phyloP scores from a whole-genome alignment of 2,888 invertebrate species.

The Trachelus tabidus region DNA sequence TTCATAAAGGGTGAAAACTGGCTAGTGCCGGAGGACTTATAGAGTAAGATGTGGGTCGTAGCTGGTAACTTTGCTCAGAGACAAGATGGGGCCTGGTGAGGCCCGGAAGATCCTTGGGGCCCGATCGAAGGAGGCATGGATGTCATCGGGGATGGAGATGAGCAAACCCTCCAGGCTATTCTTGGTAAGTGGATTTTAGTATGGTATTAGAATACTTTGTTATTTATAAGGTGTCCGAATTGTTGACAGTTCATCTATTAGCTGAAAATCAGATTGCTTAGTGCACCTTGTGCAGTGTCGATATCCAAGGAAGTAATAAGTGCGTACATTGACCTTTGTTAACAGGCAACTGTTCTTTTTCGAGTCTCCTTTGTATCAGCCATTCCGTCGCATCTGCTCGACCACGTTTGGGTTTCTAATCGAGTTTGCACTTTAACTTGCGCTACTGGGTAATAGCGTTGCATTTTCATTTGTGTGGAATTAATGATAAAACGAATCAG shows the following conservation, averaged over 20 bases:
- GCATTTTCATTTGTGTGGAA: neutral
- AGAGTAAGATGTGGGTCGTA: constrained; percentile 30
- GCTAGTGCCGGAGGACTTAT: neutral
- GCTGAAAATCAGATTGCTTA: neutral
- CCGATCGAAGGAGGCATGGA: constrained; percentile 61
- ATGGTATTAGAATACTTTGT: neutral
- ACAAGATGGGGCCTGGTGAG: constrained; percentile 61
- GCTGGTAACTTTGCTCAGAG: constrained; percentile 31
- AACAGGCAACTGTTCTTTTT: neutral
- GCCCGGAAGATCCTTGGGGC: constrained; percentile 53
- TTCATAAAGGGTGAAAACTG: neutral
- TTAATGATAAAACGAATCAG: neutral
- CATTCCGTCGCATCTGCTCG: neutral
- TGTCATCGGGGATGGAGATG: constrained; percentile 64
- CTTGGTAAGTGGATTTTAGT: constrained; percentile 54
- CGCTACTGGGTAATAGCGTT: neutral
- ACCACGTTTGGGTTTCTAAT: neutral
- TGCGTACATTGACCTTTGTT: constrained; percentile 22
- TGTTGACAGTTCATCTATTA: neutral
- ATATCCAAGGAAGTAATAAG: constrained; percentile 18
- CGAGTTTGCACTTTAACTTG: neutral
- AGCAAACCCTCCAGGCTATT: constrained; percentile 66
- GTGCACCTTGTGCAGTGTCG: constrained; percentile 12
- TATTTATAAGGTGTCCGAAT: neutral
- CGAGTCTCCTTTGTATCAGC: neutral